phyloP scores from a whole-genome alignment of 2,888 invertebrate species.

The Phortica magna region DNA sequence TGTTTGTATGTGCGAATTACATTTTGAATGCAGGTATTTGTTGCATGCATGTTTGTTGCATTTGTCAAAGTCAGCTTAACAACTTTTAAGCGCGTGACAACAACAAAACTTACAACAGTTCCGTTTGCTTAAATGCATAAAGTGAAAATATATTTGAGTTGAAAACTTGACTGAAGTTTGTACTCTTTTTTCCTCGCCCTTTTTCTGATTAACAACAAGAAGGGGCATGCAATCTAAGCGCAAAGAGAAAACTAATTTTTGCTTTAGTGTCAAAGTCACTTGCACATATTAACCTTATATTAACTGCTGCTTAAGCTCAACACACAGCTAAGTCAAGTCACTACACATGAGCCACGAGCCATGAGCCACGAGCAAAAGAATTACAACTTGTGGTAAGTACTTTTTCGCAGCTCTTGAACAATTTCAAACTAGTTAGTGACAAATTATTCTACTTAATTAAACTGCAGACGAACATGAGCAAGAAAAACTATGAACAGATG shows the following conservation, averaged over 20 bases:
- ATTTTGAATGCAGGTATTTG: conserved; percentile 40
- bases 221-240: neutral
- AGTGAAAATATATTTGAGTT: neutral
- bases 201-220: neutral
- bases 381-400: neutral
- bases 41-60: conserved; percentile 38
- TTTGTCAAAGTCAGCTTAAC: conserved; percentile 59
- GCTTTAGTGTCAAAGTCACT: conserved; percentile 6
- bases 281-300: conserved; percentile 3
- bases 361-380: too few species aligned
- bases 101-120: neutral
- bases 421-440: conserved; percentile 35
- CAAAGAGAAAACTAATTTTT: conserved; percentile 2
- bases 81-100: conserved; percentile 47
- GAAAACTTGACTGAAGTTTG: neutral
- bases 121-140: neutral
- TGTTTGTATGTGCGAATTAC: conserved; percentile 14
- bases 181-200: neutral
- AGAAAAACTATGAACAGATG: neutral
- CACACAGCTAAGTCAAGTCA: conserved; percentile 8
- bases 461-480: conserved; percentile 21
- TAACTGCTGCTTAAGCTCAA: conserved; percentile 6
- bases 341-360: neutral
- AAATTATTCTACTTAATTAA: conserved; percentile 36
- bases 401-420: conserved; percentile 15